Evolutionary conservation across 1,140 invertebrate species (phyloP).

Genomic region (Drosophila baimaii): DNA sequence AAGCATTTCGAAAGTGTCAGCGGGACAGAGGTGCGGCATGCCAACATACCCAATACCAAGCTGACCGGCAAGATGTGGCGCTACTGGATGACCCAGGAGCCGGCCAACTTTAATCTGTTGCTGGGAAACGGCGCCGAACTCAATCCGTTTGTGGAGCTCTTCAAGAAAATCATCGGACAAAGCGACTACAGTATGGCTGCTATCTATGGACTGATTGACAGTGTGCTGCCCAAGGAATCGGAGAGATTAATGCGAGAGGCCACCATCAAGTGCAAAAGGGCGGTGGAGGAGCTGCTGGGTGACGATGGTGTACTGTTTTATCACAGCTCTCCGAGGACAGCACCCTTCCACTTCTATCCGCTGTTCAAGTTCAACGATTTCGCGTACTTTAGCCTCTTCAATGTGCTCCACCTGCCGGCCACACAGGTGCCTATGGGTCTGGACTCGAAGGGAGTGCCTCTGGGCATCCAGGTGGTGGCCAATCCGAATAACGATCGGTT

Average conservation of each 20-base stretch:
- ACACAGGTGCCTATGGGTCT: slow-evolving; percentile 93
- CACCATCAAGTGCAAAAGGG: slow-evolving; percentile 86
- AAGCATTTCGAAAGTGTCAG: too few species aligned
- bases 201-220: slow-evolving; percentile 88
- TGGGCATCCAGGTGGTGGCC: slow-evolving; percentile 93
- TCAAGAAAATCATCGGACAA: slow-evolving; percentile 86
- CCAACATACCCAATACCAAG: too few species aligned
- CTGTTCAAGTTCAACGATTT: slow-evolving; percentile 94
- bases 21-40: too few species aligned
- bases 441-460: slow-evolving; percentile 89
- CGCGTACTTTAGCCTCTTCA: slow-evolving; percentile 95
- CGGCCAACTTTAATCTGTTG: slow-evolving; percentile 86
- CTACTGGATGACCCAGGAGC: slow-evolving; percentile 90
- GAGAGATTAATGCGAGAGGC: slow-evolving; percentile 87
- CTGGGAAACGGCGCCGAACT: slow-evolving; percentile 87
- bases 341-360: slow-evolving; percentile 93
- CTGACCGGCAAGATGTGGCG: slow-evolving; percentile 89
- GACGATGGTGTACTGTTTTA: slow-evolving; percentile 93
- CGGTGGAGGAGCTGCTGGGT: slow-evolving; percentile 89
- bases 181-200: slow-evolving; percentile 88
- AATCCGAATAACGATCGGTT: slow-evolving; percentile 91
- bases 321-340: slow-evolving; percentile 92
- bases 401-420: slow-evolving; percentile 92
- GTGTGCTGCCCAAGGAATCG: slow-evolving; percentile 87
- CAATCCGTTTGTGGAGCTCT: slow-evolving; percentile 86